These are phyloP conservation scores for Odocoileus virginianus DNA, from an alignment of 2,113 vertebrate genomes.

Conservation along the genomic window DNA sequence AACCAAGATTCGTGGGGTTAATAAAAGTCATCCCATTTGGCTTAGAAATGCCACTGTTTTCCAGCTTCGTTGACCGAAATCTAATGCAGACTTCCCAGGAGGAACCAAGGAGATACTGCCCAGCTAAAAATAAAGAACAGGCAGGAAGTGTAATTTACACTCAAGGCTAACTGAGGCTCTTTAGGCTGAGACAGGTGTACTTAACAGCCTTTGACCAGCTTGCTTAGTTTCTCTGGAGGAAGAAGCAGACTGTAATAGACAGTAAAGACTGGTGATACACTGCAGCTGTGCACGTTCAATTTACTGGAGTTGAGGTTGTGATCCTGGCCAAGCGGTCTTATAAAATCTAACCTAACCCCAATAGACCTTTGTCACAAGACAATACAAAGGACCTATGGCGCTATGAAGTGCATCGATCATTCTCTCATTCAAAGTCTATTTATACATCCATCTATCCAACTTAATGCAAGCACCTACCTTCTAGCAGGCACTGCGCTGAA, in stretches of 20 bases:
- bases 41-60: neutral
- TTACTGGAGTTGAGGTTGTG: neutral
- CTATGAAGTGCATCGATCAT: neutral
- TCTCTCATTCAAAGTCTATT: neutral
- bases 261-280: neutral
- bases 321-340: neutral
- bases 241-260: conserved; percentile 3
- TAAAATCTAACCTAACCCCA: neutral
- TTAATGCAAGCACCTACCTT: neutral
- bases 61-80: conserved; percentile 37
- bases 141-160: conserved; percentile 54
- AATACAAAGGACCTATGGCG: neutral
- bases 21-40: neutral
- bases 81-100: conserved; percentile 28
- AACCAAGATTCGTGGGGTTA: neutral
- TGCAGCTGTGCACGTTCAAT: conserved; percentile 18
- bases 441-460: neutral
- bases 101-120: neutral
- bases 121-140: conserved; percentile 59
- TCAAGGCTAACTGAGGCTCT: conserved; percentile 43
- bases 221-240: neutral
- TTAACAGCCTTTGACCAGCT: neutral
- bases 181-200: neutral
- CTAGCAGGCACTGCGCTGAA: neutral
- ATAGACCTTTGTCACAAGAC: neutral